Evolutionary conservation across 2,888 invertebrate genomes (phyloP), one percentile per base, ranked within the genome.

Genomic region (Tetragonisca angustula): DNA sequence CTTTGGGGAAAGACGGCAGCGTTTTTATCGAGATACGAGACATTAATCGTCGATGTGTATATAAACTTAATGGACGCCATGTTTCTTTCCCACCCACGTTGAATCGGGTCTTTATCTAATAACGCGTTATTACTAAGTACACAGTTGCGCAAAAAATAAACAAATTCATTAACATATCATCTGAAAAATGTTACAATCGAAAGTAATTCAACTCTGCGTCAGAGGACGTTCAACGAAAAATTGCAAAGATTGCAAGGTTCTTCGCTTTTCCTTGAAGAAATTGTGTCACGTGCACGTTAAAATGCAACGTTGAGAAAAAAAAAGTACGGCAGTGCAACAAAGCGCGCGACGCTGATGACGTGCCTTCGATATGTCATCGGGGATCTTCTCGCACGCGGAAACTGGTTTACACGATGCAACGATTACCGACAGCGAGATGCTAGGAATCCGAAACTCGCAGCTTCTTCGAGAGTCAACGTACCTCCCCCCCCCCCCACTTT

Each of bases 371-470:
- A 76, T 73, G 79, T 84, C 72, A 79, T 56, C 65, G 79, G 24
- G 17, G 52, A 64, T 73, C 36, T 36, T 56, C 54, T 65, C 69
- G 62, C n/a, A 81, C 67, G 73, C 74, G 75, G 71, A 87, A 89
- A 80, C 80, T 86, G 80, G 84, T 82, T 82, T 83, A 79, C 81
- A 64, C 79, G 80, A 83, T 64, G 80, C 80, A 75, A 79, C 83
- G 81, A 79, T 79, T 77, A 67, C 77, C 70, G 43, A 43, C 43
- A 59, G 67, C 62, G 62, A 71, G 87, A 85, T 72, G 83, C 69
- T 85, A 89, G 84, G 90, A 89, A 89, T 89, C 79, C 86, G 87
- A 89, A 89, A 90, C 85, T 87, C 88, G 87, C 81, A 72, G 84
- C 79, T 87, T 80, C 85, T 73, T 83, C 84, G 78, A 68, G 84